Evolutionary conservation across 1,140 invertebrate species (phyloP).

Genomic region (Temnothorax longispinosus): DNA sequence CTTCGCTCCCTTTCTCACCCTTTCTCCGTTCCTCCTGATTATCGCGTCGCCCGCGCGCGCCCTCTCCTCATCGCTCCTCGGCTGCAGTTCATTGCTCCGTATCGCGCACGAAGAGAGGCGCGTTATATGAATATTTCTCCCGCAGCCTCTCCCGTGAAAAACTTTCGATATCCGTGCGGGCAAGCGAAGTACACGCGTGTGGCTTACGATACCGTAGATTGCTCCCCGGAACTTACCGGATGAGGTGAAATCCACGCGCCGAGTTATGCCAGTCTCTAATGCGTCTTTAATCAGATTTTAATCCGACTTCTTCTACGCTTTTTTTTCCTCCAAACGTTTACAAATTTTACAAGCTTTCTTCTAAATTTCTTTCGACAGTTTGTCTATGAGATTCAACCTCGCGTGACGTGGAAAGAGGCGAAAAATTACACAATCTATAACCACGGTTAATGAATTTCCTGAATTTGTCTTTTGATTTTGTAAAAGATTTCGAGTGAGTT

Average conservation of each 20-base stretch:
- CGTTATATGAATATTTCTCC: conserved; percentile 30
- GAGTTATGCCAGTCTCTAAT: background rate
- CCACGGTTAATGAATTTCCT: background rate
- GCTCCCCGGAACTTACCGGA: background rate
- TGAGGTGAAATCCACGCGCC: background rate
- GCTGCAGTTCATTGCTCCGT: conserved; percentile 29
- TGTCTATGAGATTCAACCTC: background rate
- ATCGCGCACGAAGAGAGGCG: background rate
- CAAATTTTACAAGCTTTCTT: background rate
- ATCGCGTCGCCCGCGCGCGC: conserved; percentile 1
- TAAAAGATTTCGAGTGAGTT: background rate
- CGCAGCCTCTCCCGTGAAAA: background rate
- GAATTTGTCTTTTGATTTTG: background rate
- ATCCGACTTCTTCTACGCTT: background rate
- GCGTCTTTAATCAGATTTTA: background rate
- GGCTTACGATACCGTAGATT: background rate
- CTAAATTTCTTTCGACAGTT: background rate
- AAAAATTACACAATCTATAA: background rate
- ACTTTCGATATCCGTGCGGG: background rate
- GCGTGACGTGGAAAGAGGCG: background rate
- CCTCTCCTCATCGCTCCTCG: background rate
- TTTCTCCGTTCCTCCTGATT: conserved; percentile 25
- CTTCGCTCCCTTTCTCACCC: conserved; percentile 22
- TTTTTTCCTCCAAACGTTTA: background rate
- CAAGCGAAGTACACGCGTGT: background rate